Base-by-base conservation (phyloP, 2,113 vertebrate genomes). In the Anhinga anhinga region DNA sequence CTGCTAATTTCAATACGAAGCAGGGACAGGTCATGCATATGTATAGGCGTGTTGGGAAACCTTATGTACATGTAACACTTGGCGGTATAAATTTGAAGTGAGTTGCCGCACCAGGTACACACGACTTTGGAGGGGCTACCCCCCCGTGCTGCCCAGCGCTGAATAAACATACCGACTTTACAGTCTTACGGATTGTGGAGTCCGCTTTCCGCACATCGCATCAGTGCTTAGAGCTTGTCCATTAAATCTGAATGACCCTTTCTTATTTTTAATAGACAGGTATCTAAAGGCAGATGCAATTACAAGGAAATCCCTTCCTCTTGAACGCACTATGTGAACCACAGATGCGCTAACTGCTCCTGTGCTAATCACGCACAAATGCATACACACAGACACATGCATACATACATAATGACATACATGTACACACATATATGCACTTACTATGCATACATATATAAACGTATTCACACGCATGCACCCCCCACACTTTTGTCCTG, bases 311-410 rank as follows among this genome's bases (percentile, higher is more conserved):
- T 50, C 47, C 47, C 26, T 52, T 50, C 25, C 20, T 36, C 36
- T 11, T 6, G 0, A 44, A 34, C 4, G 21, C 6, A 18, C 15
- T 15, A 9, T 1, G 7, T 32, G 53, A 82, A 32, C 15, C 0
- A 1, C 36, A 63, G 49, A 40, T 10, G 25, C 11, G 22, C 8
- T 10, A 23, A 30, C 38, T 30, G 29, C 15, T 65, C 56, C 30
- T 32, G 62, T 47, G 50, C 50, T 82, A 17, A 17, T 21, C 3
- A 1, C 4, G 27, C 22, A 23, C 7, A 7, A 52, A 44, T 5
- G 8, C 7, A 4, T 9, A 21, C 22, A 10, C 2, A 11, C 1
- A 70, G 26, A 22, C 20, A 15, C 0, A 9, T 7, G 44, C 14
- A 23, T 5, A 10, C 7, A 7, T 15, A 29, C 3, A 3, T 8